Evolutionary conservation across 2,888 invertebrate genomes (phyloP).

Genomic region (Macrosiphum euphorbiae): DNA sequence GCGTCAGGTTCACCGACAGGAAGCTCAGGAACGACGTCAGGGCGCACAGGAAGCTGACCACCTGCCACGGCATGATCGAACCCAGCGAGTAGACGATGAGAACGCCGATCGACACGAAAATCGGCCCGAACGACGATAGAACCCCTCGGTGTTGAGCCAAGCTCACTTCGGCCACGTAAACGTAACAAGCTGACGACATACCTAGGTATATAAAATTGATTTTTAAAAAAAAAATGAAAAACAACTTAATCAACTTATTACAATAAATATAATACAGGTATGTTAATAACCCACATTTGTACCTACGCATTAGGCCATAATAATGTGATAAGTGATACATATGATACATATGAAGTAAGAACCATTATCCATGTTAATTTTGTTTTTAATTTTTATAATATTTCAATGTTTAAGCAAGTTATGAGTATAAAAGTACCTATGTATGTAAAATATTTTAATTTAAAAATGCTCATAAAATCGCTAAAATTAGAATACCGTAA

Average conservation of each 20-base stretch:
- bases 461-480: background rate
- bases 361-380: background rate
- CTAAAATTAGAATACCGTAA: background rate
- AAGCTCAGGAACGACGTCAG: slow-evolving; percentile 75
- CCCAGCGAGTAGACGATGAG: slow-evolving; percentile 79
- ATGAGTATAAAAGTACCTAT: background rate
- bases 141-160: slow-evolving; percentile 79
- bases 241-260: background rate
- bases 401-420: background rate
- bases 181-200: slow-evolving; percentile 79
- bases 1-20: slow-evolving; percentile 76
- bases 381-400: background rate
- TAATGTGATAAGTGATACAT: background rate
- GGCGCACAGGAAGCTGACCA: slow-evolving; percentile 73
- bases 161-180: slow-evolving; percentile 79
- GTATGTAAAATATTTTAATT: background rate
- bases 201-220: slow-evolving; percentile 71
- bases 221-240: background rate
- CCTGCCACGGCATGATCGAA: slow-evolving; percentile 77
- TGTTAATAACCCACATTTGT: background rate
- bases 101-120: slow-evolving; percentile 80
- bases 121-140: slow-evolving; percentile 79
- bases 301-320: background rate
- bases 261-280: background rate
- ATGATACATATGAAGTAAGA: too few species aligned